Percentiles rank a stretch among this genome's conserved stretches.
These are phyloP conservation scores for Petrophora chlorosata DNA, from an alignment of 2,888 invertebrate genomes.

Conservation along the genomic window DNA sequence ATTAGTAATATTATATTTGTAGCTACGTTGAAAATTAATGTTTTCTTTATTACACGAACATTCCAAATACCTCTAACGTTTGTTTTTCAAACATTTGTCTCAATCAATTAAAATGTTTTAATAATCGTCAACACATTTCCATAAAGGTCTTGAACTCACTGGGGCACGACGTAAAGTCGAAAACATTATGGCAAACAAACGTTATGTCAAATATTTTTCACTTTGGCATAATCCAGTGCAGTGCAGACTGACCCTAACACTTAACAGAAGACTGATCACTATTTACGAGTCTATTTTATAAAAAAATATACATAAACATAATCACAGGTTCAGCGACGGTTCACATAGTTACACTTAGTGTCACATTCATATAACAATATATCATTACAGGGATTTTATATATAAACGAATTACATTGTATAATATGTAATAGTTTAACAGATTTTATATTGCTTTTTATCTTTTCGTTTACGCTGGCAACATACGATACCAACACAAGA, in stretches of 20 bases:
- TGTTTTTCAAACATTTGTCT: slow-evolving; percentile 38
- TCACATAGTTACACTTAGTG: slow-evolving; percentile 48
- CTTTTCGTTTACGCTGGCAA: slow-evolving; percentile 53
- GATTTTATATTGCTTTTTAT: slow-evolving; percentile 67
- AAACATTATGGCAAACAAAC: slow-evolving; percentile 5
- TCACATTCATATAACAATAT: slow-evolving; percentile 77
- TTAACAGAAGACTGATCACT: slow-evolving; percentile 81
- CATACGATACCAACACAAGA: slow-evolving; percentile 26
- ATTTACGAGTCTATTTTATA: slow-evolving; percentile 82
- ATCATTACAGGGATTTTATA: slow-evolving; percentile 84
- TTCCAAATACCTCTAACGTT: slow-evolving; percentile 44
- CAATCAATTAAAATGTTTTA: slow-evolving; percentile 37
- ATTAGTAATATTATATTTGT: slow-evolving; percentile 60
- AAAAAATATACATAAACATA: slow-evolving; percentile 74
- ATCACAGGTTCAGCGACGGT: slow-evolving; percentile 42
- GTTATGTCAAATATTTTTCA: slow-evolving; percentile 8
- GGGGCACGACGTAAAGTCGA: slow-evolving; percentile 2
- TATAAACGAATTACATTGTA: slow-evolving; percentile 77
- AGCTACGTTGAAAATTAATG: slow-evolving; percentile 53
- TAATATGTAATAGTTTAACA: slow-evolving; percentile 78
- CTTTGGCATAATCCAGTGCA: slow-evolving; percentile 20
- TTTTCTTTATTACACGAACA: slow-evolving; percentile 53
- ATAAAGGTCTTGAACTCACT: slow-evolving; percentile 18
- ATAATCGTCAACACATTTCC: slow-evolving; percentile 21
- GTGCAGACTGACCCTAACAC: slow-evolving; percentile 57